Percentiles rank a stretch among this genome's conserved stretches.
These are phyloP conservation scores for Villa cingulata DNA, from an alignment of 2,888 invertebrate genomes.

Conservation along the genomic window DNA sequence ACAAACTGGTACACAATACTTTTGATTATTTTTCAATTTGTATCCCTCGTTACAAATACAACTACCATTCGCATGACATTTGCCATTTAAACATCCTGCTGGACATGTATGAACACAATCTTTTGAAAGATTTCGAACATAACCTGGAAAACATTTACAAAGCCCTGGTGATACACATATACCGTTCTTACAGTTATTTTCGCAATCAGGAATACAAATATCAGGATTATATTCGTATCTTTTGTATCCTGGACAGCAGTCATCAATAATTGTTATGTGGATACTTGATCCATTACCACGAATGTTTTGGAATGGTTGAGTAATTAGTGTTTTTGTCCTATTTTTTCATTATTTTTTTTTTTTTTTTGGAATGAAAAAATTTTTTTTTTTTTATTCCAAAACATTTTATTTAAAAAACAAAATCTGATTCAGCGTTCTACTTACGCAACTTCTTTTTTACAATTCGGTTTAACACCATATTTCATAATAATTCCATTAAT, in stretches of 20 bases:
- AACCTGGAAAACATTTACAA: slow-evolving; percentile 45
- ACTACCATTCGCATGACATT: slow-evolving; percentile 42
- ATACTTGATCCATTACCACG: slow-evolving; percentile 38
- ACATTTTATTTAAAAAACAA: too few species aligned
- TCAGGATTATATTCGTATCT: slow-evolving; percentile 43
- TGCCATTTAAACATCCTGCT: slow-evolving; percentile 52
- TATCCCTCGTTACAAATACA: slow-evolving; percentile 45
- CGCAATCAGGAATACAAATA: slow-evolving; percentile 37
- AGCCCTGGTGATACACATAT: slow-evolving; percentile 44
- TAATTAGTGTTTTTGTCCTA: slow-evolving; percentile 1
- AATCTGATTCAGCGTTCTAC: slow-evolving; percentile 19
- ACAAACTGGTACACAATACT: slow-evolving; percentile 43
- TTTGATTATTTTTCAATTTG: slow-evolving; percentile 25
- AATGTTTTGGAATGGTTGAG: background rate
- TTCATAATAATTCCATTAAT: too few species aligned
- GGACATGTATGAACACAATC: slow-evolving; percentile 54
- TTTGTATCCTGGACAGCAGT: slow-evolving; percentile 59
- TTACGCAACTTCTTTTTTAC: slow-evolving; percentile 35
- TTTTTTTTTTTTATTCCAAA: too few species aligned
- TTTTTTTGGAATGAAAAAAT: too few species aligned
- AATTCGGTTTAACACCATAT: too few species aligned
- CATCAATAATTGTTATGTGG: slow-evolving; percentile 48
- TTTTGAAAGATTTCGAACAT: slow-evolving; percentile 40
- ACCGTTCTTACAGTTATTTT: slow-evolving; percentile 38
- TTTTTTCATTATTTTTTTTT: too few species aligned